Evolutionary conservation across 2,888 invertebrate species (phyloP), one percentile per base, ranked within the genome.

Genomic region (Dolichomitus sp.): DNA sequence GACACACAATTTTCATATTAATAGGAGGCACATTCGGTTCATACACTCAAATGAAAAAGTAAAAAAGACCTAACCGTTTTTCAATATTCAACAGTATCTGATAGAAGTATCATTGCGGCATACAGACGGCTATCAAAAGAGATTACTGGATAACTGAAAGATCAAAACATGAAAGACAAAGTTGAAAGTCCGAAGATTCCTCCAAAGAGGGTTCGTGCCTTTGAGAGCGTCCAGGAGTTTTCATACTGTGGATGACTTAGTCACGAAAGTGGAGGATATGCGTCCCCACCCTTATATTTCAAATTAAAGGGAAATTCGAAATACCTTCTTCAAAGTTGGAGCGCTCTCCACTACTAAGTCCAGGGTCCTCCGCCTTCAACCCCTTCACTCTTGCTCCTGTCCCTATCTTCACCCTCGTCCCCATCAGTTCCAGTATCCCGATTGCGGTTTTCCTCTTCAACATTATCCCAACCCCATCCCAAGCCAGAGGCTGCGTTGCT

Each of bases 271-370:
- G 77, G 84, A 87, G 88, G 85, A 88, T 89, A 75, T 72, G 57
- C 59, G 9, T 50, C 37, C 27, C 54, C 12, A 12, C 48, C 80
- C 88, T 91, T 91, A 89, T 89, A 89, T 89, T 90, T 91, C 86
- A 89, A 91, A 91, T 90, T 91, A 89, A 90, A 89, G 88, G 89
- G 87, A 90, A 90, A 91, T 91, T 90, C 87, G 87, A 91, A 89
- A 91, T 90, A 91, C 87, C 88, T 90, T 87, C 78, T 86, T 85
- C 85, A 89, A 90, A 89, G 88, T 88, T 85, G 75, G 83, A 84
- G 83, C 83, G 85, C 88, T 85, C 84, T 85, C 80, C 75, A 80
- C 83, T 77, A 80, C 54, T 65, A 76, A 83, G n/a, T n/a, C 30
- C 33, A 40, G 11, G 45, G 70, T 72, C 78, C 72, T 66, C 61